Evolutionary conservation across 2,888 invertebrate species (phyloP).

Genomic region (Urechis unicinctus): DNA sequence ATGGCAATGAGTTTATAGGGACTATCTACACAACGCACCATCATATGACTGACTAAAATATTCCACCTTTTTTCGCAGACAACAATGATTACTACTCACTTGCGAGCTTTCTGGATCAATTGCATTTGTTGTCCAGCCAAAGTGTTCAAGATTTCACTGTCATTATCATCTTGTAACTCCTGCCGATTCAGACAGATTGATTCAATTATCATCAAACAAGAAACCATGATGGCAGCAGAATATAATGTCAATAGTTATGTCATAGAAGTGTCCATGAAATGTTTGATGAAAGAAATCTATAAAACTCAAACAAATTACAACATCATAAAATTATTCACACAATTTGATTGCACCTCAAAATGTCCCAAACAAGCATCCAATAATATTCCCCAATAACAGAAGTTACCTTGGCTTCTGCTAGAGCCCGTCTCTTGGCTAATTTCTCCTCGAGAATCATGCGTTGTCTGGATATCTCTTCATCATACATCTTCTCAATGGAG

Average conservation of each 20-base stretch:
- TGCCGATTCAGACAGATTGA: no score
- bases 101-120: conserved; percentile 31
- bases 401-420: conserved; percentile 13
- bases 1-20: no score
- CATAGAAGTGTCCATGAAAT: no score
- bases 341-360: no score
- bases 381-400: no score
- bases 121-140: conserved; percentile 35
- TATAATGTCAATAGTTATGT: no score
- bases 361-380: no score
- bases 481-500: conserved; percentile 33
- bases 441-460: conserved; percentile 45
- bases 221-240: no score
- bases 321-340: background rate
- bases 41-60: no score
- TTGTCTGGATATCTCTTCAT: conserved; percentile 44
- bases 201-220: no score
- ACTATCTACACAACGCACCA: no score
- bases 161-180: conserved; percentile 39
- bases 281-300: no score
- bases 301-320: conserved; percentile 2
- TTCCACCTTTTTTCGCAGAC: background rate
- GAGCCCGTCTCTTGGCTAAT: conserved; percentile 34
- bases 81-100: conserved; percentile 35
- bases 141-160: conserved; percentile 35